Conservation (phyloP, 2,888 invertebrate species). For the Kuschelorhynchus macadamiae region DNA sequence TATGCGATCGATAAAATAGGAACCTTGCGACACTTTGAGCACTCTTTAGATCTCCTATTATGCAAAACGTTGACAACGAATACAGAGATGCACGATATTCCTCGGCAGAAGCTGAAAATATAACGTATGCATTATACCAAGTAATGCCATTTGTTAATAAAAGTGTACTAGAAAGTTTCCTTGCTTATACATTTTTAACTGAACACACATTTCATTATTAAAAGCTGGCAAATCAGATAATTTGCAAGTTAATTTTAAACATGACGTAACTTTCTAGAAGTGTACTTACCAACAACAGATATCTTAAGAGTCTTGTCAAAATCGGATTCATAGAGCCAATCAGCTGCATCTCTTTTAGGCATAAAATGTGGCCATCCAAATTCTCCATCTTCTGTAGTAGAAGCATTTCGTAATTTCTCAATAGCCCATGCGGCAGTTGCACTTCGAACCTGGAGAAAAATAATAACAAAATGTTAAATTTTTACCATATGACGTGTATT, state of each 20-base stretch:
- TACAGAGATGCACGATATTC: constrained; percentile 77
- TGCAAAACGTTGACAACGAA: constrained; percentile 74
- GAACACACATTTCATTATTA: too few relatives aligned
- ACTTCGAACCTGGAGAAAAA: constrained; percentile 57
- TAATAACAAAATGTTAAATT: too few relatives aligned
- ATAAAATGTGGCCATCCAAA: constrained; percentile 76
- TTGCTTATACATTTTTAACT: too few relatives aligned
- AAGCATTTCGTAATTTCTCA: constrained; percentile 73
- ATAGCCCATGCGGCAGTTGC: constrained; percentile 73
- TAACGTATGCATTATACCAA: too few relatives aligned
- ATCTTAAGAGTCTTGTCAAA: constrained; percentile 72
- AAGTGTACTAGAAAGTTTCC: too few relatives aligned
- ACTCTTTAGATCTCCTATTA: constrained; percentile 74
- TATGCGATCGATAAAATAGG: constrained; percentile 77
- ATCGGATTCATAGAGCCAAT: constrained; percentile 76
- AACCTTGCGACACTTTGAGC: constrained; percentile 77
- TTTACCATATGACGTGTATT: too few relatives aligned
- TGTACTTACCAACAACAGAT: constrained; percentile 65
- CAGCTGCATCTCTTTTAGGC: constrained; percentile 74
- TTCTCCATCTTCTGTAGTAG: constrained; percentile 78
- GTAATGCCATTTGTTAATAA: too few relatives aligned
- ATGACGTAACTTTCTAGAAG: too few relatives aligned
- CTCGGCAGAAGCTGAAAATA: constrained; percentile 70
- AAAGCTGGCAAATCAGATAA: too few relatives aligned
- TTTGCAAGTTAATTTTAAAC: too few relatives aligned